Conservation (phyloP, 2,888 invertebrate species). For the Apamea anceps region DNA sequence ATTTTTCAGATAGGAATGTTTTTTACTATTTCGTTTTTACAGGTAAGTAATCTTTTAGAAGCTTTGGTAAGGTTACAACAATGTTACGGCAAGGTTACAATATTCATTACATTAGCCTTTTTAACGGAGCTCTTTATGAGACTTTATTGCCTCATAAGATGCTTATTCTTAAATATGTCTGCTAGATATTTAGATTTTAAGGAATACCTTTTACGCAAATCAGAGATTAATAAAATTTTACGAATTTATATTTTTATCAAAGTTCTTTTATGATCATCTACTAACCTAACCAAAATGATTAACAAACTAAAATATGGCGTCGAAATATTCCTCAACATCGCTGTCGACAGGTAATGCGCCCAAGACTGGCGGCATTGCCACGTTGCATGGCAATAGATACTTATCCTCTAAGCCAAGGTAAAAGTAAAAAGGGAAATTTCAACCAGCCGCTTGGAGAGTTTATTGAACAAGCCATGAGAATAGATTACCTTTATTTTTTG, state of each 20-base stretch:
- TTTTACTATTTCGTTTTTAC: not conserved
- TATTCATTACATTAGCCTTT: conserved; percentile 35
- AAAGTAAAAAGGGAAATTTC: no score
- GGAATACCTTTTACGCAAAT: conserved; percentile 23
- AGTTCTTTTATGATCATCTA: not conserved
- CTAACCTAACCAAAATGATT: no score
- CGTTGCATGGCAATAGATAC: no score
- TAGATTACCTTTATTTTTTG: no score
- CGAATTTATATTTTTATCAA: not conserved
- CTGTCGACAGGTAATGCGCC: no score
- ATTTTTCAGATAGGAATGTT: conserved; percentile 1
- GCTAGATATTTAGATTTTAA: conserved; percentile 21
- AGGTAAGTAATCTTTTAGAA: not conserved
- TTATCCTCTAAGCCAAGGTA: no score
- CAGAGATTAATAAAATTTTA: conserved; percentile 2
- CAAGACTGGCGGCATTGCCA: no score
- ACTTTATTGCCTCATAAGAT: conserved; percentile 27
- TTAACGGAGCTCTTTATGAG: conserved; percentile 16
- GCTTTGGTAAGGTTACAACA: not conserved
- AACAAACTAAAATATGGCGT: no score
- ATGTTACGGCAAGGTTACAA: conserved; percentile 21
- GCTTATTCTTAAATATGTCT: conserved; percentile 14
- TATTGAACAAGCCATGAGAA: no score
- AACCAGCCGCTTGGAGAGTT: no score
- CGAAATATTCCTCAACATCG: no score